A percentile compares a stretch with the other conserved stretches of the same genome.
Conservation (phyloP, 2,888 invertebrate genomes). For the Andrena bucephala region DNA sequence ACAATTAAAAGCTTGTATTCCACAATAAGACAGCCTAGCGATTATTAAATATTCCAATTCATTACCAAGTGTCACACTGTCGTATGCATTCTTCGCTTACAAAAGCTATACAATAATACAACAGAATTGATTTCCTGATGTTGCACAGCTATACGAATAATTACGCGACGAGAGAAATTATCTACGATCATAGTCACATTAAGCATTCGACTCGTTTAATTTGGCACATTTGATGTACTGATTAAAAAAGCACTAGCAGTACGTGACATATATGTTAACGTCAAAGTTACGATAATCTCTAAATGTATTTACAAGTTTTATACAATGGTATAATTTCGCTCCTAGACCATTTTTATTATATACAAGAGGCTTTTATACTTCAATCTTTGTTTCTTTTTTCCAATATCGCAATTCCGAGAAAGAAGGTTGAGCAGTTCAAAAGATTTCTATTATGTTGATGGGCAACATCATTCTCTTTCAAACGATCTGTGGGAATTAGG, state of each 20-base stretch:
- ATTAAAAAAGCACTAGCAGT: constrained; percentile 32
- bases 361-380: neutral
- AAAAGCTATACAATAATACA: constrained; percentile 49
- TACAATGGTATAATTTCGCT: constrained; percentile 29
- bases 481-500: constrained; percentile 59
- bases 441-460: neutral
- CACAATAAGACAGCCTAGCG: constrained; percentile 49
- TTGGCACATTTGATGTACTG: constrained; percentile 40
- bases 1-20: constrained; percentile 45
- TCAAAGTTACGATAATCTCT: constrained; percentile 45
- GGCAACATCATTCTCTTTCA: constrained; percentile 26
- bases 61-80: constrained; percentile 51
- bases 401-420: neutral
- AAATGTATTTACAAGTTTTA: constrained; percentile 59
- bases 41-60: constrained; percentile 52
- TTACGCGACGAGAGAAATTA: constrained; percentile 68
- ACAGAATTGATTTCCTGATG: constrained; percentile 61
- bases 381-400: neutral
- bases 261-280: constrained; percentile 29
- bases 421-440: neutral
- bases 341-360: constrained; percentile 25
- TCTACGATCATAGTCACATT: constrained; percentile 59
- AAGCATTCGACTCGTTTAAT: constrained; percentile 51
- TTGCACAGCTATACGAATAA: constrained; percentile 61
- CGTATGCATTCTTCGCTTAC: constrained; percentile 46